Base-by-base conservation (phyloP, 2,888 invertebrate genomes). In the Euplexia lucipara region DNA sequence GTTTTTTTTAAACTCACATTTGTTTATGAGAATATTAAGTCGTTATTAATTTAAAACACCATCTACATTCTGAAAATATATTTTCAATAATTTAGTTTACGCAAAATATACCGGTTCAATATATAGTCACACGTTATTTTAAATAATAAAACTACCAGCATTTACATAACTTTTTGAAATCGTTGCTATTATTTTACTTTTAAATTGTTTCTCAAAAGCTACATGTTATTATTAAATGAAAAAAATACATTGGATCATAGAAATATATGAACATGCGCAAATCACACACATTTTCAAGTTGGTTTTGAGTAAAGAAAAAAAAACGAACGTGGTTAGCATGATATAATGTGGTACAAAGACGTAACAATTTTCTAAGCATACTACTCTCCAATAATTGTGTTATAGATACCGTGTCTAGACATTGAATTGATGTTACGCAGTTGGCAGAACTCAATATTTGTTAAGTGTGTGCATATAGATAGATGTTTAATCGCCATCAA, bases 301-400 rank as follows among this genome's bases (percentile, higher is more conserved):
- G 3, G 12, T n/a, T 10, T n/a, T 20, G 1, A 4, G 12, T 39
- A 14, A 22, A 49, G 22, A 63, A 49, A 39, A 18, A 34, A 39
- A 6, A 62, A 34, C n/a, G 16, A 62, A 10, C 3, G 8, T 16
- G 16, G 20, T 44, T 16, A 30, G 14, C 14, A 37, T 45, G 2
- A 30, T 47, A 14, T 39, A 47, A 52, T 64, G 35, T 44, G 16
- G 6, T 16, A 6, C 6, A 9, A 22, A 26, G 16, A 30, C 42
- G 53, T 63, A 41, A 30, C 14, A 53, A 16, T 65, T 65, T 35
- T 41, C 2, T 16, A 35, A 20, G 54, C 2, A 64, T 14, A 37
- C 14, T 14, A 53, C 3, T 16, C 9, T 12, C 7, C 7, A 22
- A 35, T 42, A 35, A 1, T 35, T 35, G 20, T 18, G 12, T 18